These are phyloP conservation scores for Dipodomys ordii DNA, from an alignment of 2,113 vertebrate genomes.

Conservation along the genomic window DNA sequence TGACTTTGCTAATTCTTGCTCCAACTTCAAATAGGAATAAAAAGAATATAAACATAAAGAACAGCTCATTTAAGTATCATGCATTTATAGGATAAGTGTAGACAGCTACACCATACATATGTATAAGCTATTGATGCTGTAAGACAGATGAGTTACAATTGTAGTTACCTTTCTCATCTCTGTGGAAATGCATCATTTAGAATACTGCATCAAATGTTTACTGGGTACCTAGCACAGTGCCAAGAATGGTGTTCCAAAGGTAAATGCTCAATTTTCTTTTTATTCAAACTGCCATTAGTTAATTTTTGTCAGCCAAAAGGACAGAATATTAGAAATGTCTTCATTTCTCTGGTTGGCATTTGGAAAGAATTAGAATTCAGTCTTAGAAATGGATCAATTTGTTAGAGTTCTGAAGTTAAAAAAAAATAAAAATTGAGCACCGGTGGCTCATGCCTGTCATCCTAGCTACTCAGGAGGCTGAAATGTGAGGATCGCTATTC, in stretches of 20 bases:
- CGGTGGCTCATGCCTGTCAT: no score
- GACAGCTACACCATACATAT: neutral
- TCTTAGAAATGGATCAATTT: conserved; percentile 16
- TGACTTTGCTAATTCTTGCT: conserved; percentile 43
- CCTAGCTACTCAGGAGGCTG: no score
- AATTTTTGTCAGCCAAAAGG: neutral
- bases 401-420: neutral
- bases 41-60: conserved; percentile 18
- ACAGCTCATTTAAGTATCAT: conserved; percentile 15
- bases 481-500: no score
- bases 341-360: neutral
- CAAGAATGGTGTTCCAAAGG: neutral
- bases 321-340: neutral
- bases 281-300: neutral
- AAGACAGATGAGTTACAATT: conserved; percentile 7
- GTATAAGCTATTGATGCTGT: conserved; percentile 7
- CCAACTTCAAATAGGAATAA: conserved; percentile 36
- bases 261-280: neutral
- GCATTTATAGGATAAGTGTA: neutral
- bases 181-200: neutral
- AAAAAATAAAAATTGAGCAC: no score
- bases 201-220: neutral
- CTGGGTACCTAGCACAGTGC: neutral
- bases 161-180: neutral
- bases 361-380: conserved; percentile 48